Conservation (phyloP, 35 echinoderm and acorn worm genomes). For the Lytechinus pictus region DNA sequence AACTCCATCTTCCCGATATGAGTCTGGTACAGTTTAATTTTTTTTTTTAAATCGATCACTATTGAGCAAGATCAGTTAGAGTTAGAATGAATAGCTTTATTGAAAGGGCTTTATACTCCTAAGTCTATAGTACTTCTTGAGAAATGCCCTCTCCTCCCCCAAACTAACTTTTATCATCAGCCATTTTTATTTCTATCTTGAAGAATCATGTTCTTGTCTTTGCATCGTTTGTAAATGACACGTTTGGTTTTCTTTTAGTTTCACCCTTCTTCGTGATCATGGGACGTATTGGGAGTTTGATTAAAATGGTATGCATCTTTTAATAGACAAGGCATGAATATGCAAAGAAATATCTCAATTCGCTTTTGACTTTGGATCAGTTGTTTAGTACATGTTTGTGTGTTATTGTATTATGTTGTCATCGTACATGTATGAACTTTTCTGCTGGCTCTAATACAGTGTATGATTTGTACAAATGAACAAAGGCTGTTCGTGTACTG, state of each 20-base stretch:
- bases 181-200: background rate
- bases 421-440: no score
- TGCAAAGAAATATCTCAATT: background rate
- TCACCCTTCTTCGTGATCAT: background rate
- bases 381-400: background rate
- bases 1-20: no score
- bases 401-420: no score
- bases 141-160: background rate
- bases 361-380: background rate
- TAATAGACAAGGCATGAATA: background rate
- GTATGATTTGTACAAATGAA: no score
- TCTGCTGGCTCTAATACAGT: no score
- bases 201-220: background rate
- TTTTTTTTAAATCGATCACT: no score
- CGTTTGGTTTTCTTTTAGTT: background rate
- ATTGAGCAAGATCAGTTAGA: no score
- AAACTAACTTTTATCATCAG: background rate
- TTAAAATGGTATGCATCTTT: background rate
- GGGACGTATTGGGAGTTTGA: background rate
- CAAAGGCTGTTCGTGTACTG: no score
- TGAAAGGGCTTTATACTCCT: background rate
- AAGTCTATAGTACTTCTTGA: background rate
- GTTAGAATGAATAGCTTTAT: background rate
- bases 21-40: no score
- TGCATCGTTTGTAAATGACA: background rate